These are phyloP conservation scores for Heliothis virescens DNA, from an alignment of 1,140 invertebrate species.

Conservation along the genomic window DNA sequence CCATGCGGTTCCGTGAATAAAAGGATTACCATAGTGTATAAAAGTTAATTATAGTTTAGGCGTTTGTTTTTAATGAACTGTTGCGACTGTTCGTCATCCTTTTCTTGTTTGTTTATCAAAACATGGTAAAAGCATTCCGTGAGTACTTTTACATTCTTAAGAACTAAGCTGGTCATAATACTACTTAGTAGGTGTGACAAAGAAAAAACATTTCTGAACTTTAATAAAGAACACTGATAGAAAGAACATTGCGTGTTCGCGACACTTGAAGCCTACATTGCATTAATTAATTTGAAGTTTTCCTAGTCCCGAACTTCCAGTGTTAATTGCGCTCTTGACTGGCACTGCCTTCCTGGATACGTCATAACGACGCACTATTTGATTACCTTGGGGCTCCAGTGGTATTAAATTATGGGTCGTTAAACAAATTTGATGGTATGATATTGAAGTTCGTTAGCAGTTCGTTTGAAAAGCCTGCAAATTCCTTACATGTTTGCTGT, in stretches of 20 bases:
- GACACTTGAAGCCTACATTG: constrained; percentile 64
- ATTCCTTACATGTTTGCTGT: constrained; percentile 9
- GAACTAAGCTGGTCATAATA: neutral
- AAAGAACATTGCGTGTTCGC: constrained; percentile 48
- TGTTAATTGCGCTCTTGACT: constrained; percentile 69
- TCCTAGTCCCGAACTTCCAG: constrained; percentile 65
- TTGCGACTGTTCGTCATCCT: neutral
- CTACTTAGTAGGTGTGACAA: too few species aligned
- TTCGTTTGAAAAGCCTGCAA: constrained; percentile 38
- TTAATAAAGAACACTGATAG: constrained; percentile 23
- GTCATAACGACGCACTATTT: constrained; percentile 35
- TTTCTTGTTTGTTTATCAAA: neutral
- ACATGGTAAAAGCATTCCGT: neutral
- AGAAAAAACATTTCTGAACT: too few species aligned
- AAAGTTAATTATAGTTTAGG: constrained; percentile 26
- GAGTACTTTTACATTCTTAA: neutral
- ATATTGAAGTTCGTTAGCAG: constrained; percentile 36
- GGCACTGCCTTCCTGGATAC: constrained; percentile 56
- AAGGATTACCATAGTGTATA: constrained; percentile 20
- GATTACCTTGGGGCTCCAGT: constrained; percentile 42
- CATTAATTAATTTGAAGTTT: constrained; percentile 75
- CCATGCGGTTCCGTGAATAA: constrained; percentile 3
- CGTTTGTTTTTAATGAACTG: neutral
- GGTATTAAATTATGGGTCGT: constrained; percentile 46
- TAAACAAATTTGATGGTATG: constrained; percentile 43